These are phyloP conservation scores for Acrobasis suavella DNA, from an alignment of 2,888 invertebrate genomes.

Conservation along the genomic window DNA sequence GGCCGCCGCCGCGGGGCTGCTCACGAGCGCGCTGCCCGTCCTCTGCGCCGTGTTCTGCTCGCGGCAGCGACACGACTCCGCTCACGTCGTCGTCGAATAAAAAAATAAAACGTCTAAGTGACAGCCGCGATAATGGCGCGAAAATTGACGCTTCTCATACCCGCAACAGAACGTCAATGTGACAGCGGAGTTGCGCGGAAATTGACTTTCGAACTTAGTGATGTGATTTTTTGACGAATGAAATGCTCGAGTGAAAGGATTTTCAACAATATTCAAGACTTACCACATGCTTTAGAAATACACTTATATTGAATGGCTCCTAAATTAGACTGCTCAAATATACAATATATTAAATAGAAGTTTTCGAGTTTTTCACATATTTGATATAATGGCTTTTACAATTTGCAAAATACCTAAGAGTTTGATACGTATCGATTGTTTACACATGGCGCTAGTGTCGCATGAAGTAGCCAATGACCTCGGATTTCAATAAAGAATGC, in stretches of 20 bases:
- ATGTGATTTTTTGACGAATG: slow-evolving; percentile 22
- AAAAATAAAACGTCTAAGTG: slow-evolving; percentile 29
- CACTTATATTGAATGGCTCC: slow-evolving; percentile 41
- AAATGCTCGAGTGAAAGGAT: slow-evolving; percentile 6
- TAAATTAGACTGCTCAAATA: slow-evolving; percentile 49
- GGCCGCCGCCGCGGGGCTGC: slow-evolving; percentile 59
- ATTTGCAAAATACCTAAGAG: slow-evolving; percentile 27
- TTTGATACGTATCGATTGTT: slow-evolving; percentile 30
- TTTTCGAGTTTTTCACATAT: slow-evolving; percentile 31
- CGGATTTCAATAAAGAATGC: slow-evolving; percentile 59
- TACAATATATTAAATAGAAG: slow-evolving; percentile 31
- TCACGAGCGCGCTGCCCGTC: slow-evolving; percentile 63
- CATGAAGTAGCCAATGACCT: slow-evolving; percentile 28
- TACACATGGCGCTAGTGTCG: slow-evolving; percentile 43
- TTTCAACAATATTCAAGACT: slow-evolving; percentile 19
- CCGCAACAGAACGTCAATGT: slow-evolving; percentile 27
- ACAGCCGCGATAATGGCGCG: slow-evolving; percentile 24
- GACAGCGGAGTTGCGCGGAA: slow-evolving; percentile 29
- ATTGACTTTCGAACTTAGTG: slow-evolving; percentile 19
- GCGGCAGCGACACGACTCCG: slow-evolving; percentile 54
- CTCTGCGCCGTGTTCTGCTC: slow-evolving; percentile 73
- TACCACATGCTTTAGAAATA: slow-evolving; percentile 43
- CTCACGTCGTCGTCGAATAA: slow-evolving; percentile 55
- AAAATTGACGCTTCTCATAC: neutral
- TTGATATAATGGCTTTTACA: slow-evolving; percentile 31